Evolutionary conservation across 53 echinoderm and acorn worm species (phyloP).

Genomic region (Astropecten irregularis): DNA sequence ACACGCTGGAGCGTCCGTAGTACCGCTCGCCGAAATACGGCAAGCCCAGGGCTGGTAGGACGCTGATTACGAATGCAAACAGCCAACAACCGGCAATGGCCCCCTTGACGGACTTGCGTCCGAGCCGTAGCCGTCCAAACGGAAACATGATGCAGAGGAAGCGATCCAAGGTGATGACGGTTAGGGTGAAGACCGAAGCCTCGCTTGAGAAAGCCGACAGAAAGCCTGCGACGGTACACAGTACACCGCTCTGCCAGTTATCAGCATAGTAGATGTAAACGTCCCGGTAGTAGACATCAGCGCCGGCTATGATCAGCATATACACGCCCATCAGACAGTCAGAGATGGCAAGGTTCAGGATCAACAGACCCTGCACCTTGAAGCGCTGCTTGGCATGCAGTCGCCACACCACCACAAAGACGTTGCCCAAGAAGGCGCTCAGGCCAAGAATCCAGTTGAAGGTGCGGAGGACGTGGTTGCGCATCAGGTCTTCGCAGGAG

Average conservation of each 20-base stretch:
- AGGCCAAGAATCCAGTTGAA: slow-evolving; percentile 96
- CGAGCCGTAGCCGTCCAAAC: slow-evolving; percentile 63
- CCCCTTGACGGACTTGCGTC: slow-evolving; percentile 53
- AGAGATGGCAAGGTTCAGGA: slow-evolving; percentile 86
- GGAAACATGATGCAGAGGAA: slow-evolving; percentile 89
- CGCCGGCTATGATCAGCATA: slow-evolving; percentile 91
- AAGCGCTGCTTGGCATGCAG: slow-evolving; percentile 57
- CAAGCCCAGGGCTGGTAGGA: slow-evolving; percentile 65
- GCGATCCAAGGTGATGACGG: slow-evolving; percentile 84
- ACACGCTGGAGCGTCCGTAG: slow-evolving; percentile 92
- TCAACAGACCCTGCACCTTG: slow-evolving; percentile 76
- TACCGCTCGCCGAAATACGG: slow-evolving; percentile 78
- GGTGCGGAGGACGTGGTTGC: slow-evolving; percentile 69
- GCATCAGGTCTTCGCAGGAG: slow-evolving; percentile 88
- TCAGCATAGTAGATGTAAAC: slow-evolving; percentile 81
- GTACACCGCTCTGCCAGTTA: slow-evolving; percentile 64
- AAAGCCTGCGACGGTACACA: slow-evolving; percentile 79
- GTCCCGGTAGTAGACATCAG: slow-evolving; percentile 73
- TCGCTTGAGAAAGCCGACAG: slow-evolving; percentile 89
- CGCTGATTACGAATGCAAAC: slow-evolving; percentile 54
- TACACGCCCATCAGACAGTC: slow-evolving; percentile 94
- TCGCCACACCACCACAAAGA: slow-evolving; percentile 77
- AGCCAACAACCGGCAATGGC: slow-evolving; percentile 66
- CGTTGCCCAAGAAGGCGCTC: slow-evolving; percentile 86
- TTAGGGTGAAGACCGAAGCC: slow-evolving; percentile 82